Evolutionary conservation across 2,888 invertebrate species (phyloP).

Genomic region (Machimus rusticus): DNA sequence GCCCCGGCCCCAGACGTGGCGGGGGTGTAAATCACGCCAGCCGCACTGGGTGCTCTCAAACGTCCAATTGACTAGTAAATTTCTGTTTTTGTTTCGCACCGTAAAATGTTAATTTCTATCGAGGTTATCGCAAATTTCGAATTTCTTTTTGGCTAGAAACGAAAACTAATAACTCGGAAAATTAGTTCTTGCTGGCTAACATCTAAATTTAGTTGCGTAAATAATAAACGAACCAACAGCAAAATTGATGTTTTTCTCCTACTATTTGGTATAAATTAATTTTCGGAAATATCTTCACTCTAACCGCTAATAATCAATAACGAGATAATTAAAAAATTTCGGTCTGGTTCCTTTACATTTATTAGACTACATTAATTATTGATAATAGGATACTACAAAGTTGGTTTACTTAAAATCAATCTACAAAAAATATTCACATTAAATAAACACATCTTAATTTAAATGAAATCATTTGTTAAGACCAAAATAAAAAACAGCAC

Average conservation of each 20-base stretch:
- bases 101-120: background rate
- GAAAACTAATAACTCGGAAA: background rate
- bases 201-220: background rate
- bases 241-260: background rate
- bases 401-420: background rate
- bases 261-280: background rate
- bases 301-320: background rate
- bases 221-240: background rate
- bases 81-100: background rate
- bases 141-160: background rate
- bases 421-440: background rate
- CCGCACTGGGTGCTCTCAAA: background rate
- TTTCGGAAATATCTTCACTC: background rate
- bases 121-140: background rate
- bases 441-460: too few relatives aligned
- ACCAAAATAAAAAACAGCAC: too few relatives aligned
- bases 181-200: background rate
- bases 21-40: background rate
- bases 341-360: background rate
- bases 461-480: too few relatives aligned
- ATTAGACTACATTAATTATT: background rate
- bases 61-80: background rate
- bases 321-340: background rate
- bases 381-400: too few relatives aligned
- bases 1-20: background rate